Base-by-base conservation (phyloP, 1,140 invertebrate species). In the Planococcus citri region DNA sequence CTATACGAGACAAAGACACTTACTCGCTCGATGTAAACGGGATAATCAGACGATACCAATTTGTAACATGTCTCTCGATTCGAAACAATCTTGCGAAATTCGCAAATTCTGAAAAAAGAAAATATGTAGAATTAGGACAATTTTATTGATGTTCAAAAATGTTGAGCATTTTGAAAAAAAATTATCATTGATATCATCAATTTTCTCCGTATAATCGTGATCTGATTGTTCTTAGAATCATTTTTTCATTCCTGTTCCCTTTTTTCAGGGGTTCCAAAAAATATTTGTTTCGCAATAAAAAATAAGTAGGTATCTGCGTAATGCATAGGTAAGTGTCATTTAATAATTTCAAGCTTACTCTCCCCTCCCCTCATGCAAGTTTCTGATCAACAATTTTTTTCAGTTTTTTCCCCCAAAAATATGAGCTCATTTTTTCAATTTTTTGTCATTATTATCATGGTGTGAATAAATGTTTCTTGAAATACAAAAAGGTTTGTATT, bases 1-100 rank as follows among this genome's bases (percentile, higher is more conserved):
- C 6, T 51, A 17, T 9, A 3, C 3, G 10, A 51, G 6, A 17
- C 17, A 51, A 9, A 4, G 6, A 51, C 41, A 69, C 27, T 80
- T 83, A 92, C 91, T 82, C 93, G 94, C 37, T 88, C 88, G 73
- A 97, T 93, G 72, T 87, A 85, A n/a, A 97, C 84, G 17, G 91
- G 91, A 82, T 95, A 91, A 77, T 94, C 83, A 67, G 79, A 78
- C 69, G 89, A 85, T 64, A 97, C 87, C 70, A 97, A 82, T 78
- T 88, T 86, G 75, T 85, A 88, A 79, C 93, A 95, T 73, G 83
- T 82, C 75, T 92, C 86, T 71, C 94, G 83, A 76, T 91, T 87
- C 10, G 90, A 88, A 38, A 97, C 85, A 51, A 91, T 80, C 83
- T 94, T 94, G 74, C 92, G 81, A 77, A 96, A 95, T 75, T 92